These are phyloP conservation scores for Drosophila pseudoobscura DNA, from an alignment of 1,140 invertebrate genomes.

Conservation along the genomic window DNA sequence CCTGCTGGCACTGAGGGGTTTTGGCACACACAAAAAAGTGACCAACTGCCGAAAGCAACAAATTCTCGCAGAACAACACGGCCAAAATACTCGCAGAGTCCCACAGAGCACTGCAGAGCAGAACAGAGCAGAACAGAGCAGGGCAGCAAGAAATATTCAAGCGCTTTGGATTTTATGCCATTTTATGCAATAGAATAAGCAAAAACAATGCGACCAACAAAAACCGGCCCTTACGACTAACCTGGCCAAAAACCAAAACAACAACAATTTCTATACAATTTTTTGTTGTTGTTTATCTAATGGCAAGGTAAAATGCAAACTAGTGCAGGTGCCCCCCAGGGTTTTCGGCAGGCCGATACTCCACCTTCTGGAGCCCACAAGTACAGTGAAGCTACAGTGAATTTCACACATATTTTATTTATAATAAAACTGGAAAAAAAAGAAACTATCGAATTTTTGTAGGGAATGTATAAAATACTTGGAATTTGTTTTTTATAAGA, in stretches of 20 bases:
- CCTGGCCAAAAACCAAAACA: constrained; percentile 19
- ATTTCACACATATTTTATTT: too few species aligned
- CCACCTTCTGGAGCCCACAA: background rate
- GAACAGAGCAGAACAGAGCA: constrained; percentile 1
- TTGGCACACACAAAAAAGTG: constrained; percentile 38
- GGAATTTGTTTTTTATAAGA: too few species aligned
- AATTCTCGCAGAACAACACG: constrained; percentile 29
- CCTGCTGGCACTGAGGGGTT: background rate
- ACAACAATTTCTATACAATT: constrained; percentile 55
- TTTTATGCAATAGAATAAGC: constrained; percentile 58
- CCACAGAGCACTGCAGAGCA: constrained; percentile 19
- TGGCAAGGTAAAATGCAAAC: constrained; percentile 70
- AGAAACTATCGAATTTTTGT: too few species aligned
- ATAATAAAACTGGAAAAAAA: too few species aligned
- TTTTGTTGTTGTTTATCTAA: constrained; percentile 67
- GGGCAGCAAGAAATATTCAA: constrained; percentile 57
- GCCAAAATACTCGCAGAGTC: constrained; percentile 23
- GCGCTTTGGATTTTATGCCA: constrained; percentile 60
- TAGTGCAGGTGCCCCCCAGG: constrained; percentile 20
- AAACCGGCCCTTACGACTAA: constrained; percentile 27
- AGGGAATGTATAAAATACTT: background rate
- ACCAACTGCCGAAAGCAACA: constrained; percentile 49
- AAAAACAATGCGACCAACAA: constrained; percentile 29
- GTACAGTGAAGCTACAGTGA: constrained; percentile 14
- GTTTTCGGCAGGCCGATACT: background rate